Conservation (phyloP, 2,797 vertebrate species). For the Ataeniobius toweri region DNA sequence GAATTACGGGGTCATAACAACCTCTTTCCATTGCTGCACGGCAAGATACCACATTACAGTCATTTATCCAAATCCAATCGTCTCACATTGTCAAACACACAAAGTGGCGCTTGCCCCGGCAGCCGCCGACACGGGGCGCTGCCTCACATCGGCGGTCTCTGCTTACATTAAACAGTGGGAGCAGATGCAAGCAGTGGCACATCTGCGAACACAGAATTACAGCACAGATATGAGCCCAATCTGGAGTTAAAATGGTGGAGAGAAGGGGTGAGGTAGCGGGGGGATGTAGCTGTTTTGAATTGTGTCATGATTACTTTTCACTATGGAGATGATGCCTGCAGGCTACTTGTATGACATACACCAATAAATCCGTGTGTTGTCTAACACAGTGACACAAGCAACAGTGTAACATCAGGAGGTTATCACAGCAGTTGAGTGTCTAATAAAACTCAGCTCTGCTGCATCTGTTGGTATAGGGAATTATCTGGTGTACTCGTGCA, state of each 20-base stretch:
- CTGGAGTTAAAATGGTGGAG: not conserved
- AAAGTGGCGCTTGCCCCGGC: constrained; percentile 10
- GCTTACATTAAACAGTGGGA: constrained; percentile 2
- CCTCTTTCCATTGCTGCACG: constrained; percentile 37
- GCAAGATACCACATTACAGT: constrained; percentile 36
- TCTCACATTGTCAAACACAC: constrained; percentile 16
- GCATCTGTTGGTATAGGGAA: constrained; percentile 49
- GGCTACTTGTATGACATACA: constrained; percentile 20
- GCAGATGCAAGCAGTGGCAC: constrained; percentile 1
- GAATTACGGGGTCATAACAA: constrained; percentile 54
- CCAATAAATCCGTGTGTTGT: constrained; percentile 21
- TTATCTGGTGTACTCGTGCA: constrained; percentile 41
- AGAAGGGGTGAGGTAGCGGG: not conserved
- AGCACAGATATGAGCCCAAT: constrained; percentile 16
- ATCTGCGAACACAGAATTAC: constrained; percentile 34
- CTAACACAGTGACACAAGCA: constrained; percentile 13
- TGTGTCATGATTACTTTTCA: constrained; percentile 37
- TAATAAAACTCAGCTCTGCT: constrained; percentile 31
- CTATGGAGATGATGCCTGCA: constrained; percentile 27
- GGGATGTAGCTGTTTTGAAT: constrained; percentile 1
- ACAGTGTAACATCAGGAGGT: constrained; percentile 20
- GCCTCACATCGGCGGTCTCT: not conserved
- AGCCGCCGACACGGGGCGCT: constrained; percentile 9
- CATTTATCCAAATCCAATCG: constrained; percentile 45
- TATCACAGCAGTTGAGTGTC: constrained; percentile 30